phyloP scores from a whole-genome alignment of 2,888 invertebrate species.

The Apoderus coryli region DNA sequence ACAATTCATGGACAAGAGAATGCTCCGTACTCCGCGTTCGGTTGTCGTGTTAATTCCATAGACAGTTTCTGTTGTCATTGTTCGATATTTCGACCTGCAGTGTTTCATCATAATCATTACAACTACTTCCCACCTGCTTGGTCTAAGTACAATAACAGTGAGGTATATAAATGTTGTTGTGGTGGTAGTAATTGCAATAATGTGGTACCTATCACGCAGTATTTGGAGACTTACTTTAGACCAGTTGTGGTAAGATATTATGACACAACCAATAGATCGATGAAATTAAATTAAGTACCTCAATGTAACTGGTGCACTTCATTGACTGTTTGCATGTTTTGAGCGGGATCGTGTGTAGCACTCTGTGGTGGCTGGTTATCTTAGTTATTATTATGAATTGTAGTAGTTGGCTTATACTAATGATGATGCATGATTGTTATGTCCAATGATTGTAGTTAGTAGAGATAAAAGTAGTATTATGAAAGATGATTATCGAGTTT shows the following conservation, averaged over 20 bases:
- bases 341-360: no score
- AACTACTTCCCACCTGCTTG: neutral
- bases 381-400: no score
- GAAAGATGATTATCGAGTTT: no score
- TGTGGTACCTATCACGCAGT: constrained; percentile 31
- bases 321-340: no score
- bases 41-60: constrained; percentile 10
- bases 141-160: constrained; percentile 13
- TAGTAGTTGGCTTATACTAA: no score
- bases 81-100: constrained; percentile 6
- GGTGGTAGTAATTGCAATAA: constrained; percentile 23
- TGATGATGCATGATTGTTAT: no score
- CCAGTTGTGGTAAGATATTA: constrained; percentile 29
- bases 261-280: no score
- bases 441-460: no score
- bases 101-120: neutral
- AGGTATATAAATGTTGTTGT: constrained; percentile 26
- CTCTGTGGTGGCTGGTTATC: no score
- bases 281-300: no score
- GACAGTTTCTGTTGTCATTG: constrained; percentile 1
- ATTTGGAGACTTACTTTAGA: constrained; percentile 32
- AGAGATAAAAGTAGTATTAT: no score
- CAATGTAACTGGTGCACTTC: no score
- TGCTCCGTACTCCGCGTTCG: constrained; percentile 15
- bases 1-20: constrained; percentile 30